Percentiles rank a stretch among this genome's conserved stretches.
Conservation (phyloP, 2,797 vertebrate species). For the Betta splendens region DNA sequence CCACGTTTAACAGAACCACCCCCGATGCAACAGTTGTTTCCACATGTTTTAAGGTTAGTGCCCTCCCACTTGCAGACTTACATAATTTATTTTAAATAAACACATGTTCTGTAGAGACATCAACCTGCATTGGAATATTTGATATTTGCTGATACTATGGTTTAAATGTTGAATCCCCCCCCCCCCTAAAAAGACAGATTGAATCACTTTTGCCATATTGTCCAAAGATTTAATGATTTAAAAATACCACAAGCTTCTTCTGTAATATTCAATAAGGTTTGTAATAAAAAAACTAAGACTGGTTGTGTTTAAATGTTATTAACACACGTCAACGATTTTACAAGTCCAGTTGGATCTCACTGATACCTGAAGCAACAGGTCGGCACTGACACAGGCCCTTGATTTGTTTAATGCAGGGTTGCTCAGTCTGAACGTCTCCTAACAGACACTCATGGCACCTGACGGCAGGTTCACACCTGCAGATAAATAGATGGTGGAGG, state of each 20-base stretch:
- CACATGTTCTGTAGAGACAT: background rate
- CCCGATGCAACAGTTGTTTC: slow-evolving; percentile 55
- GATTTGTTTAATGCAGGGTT: background rate
- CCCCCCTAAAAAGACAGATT: background rate
- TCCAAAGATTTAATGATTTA: too few relatives aligned
- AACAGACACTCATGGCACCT: background rate
- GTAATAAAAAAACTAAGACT: too few relatives aligned
- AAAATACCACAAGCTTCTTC: too few relatives aligned
- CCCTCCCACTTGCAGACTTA: slow-evolving; percentile 20
- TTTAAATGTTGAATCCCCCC: background rate
- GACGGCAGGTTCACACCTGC: slow-evolving; percentile 38
- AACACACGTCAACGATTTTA: too few relatives aligned
- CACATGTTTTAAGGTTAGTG: slow-evolving; percentile 50
- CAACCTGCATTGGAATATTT: background rate
- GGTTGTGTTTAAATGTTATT: too few relatives aligned
- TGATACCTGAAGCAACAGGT: background rate
- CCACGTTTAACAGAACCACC: slow-evolving; percentile 36
- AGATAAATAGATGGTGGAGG: slow-evolving; percentile 34
- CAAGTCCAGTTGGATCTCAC: too few relatives aligned
- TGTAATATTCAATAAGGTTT: too few relatives aligned
- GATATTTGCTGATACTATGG: slow-evolving; percentile 19
- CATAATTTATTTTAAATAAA: slow-evolving; percentile 13
- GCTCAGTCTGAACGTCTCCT: background rate
- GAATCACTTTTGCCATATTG: too few relatives aligned
- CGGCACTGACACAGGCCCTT: background rate